Conservation (phyloP, 1,140 invertebrate species). For the Chlorops oryzae region DNA sequence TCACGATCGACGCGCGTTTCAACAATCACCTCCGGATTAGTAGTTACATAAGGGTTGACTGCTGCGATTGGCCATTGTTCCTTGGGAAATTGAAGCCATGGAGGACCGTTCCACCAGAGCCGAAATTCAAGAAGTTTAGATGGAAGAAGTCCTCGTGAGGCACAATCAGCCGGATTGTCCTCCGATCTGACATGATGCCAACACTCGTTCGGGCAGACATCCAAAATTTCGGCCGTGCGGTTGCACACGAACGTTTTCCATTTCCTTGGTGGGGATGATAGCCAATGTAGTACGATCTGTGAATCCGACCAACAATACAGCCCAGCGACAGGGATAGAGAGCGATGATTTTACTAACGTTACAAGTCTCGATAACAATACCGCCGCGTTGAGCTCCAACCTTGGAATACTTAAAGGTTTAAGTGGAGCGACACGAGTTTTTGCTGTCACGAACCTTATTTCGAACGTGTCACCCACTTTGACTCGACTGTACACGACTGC, state of each 20-base stretch:
- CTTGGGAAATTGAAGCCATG: conserved; percentile 2
- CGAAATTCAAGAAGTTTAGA: conserved; percentile 3
- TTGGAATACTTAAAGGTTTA: background rate
- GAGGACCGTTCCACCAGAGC: conserved; percentile 13
- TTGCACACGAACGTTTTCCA: conserved; percentile 46
- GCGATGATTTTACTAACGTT: background rate
- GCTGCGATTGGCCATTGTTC: conserved; percentile 6
- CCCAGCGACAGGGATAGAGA: background rate
- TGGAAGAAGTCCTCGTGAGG: conserved; percentile 15
- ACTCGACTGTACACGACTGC: too few relatives aligned
- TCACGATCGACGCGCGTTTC: background rate
- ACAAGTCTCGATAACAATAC: conserved; percentile 2
- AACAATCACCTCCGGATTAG: background rate
- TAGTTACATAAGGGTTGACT: too few relatives aligned
- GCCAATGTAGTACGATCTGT: conserved; percentile 33
- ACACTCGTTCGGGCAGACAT: conserved; percentile 4
- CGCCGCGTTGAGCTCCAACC: conserved; percentile 4
- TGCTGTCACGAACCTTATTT: background rate
- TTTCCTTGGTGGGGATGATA: conserved; percentile 19
- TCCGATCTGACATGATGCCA: conserved; percentile 31
- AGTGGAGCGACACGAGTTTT: background rate
- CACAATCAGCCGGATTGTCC: conserved; percentile 31
- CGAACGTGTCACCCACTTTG: too few relatives aligned
- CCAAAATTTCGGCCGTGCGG: conserved; percentile 35
- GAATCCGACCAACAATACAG: conserved; percentile 32